A percentile compares a stretch with the other conserved stretches of the same genome.
phyloP scores from a whole-genome alignment of 2,797 vertebrate species.

The Chlorospingus semifuscus region DNA sequence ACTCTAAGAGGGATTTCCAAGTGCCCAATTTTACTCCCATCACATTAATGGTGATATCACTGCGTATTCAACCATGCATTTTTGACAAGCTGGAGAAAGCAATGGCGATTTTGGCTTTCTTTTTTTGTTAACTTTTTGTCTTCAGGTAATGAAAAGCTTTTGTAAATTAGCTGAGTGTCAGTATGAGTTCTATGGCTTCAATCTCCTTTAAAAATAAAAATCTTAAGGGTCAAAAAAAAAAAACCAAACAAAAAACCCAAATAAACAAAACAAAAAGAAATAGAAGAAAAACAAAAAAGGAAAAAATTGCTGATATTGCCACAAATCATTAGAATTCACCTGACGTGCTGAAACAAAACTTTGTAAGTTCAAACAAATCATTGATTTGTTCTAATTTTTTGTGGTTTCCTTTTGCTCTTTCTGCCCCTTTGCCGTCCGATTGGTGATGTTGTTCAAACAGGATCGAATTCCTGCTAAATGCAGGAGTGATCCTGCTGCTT shows the following conservation, averaged over 20 bases:
- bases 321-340: constrained; percentile 99
- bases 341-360: constrained; percentile 97
- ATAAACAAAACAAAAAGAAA: constrained; percentile 70
- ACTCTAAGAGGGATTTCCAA: constrained; percentile 25
- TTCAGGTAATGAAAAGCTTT: constrained; percentile 83
- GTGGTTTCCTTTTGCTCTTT: constrained; percentile 93
- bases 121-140: constrained; percentile 64
- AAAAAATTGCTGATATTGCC: constrained; percentile 98
- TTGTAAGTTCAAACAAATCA: constrained; percentile 81
- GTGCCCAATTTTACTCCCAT: constrained; percentile 52
- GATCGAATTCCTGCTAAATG: constrained; percentile 93
- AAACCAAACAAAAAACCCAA: constrained; percentile 26
- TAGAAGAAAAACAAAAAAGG: constrained; percentile 72
- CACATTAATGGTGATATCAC: constrained; percentile 34
- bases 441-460: constrained; percentile 98
- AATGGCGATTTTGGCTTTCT: constrained; percentile 75
- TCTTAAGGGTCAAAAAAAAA: constrained; percentile 78
- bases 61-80: constrained; percentile 61
- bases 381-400: constrained; percentile 90
- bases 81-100: constrained; percentile 75
- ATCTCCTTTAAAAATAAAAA: constrained; percentile 92
- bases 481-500: constrained; percentile 94
- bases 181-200: constrained; percentile 96
- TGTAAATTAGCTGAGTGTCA: constrained; percentile 85
- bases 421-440: constrained; percentile 95